Base-by-base conservation (phyloP, 2,888 invertebrate genomes). In the Drosophila lutescens region DNA sequence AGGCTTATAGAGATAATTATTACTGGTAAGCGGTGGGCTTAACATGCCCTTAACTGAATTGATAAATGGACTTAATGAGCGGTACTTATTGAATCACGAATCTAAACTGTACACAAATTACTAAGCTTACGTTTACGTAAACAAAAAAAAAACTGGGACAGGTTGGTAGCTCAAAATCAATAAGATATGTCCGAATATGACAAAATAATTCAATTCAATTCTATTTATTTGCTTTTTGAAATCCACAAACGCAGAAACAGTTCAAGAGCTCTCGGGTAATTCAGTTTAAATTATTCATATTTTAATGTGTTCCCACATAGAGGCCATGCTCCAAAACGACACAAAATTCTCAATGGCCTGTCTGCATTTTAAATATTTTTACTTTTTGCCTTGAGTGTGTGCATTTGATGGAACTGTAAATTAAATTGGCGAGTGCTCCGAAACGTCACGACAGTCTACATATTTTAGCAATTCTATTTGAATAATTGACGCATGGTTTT, bases 401-500 rank as follows among this genome's bases (percentile, higher is more conserved):
- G 77, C 66, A 65, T 55, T 66, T 71, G 56, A 46, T 75, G 46
- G 40, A 85, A 58, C 47, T 65, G 81, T 70, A 78, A n/a, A 84
- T 77, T 65, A 74, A 74, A 80, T 80, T 57, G 66, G 56, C 23
- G 51, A 54, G 66, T 67, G 58, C 78, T 66, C 62, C 40, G 15
- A 50, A 67, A 57, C 54, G 38, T 54, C 61, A 60, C 57, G 54
- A 62, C 79, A 68, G 51, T 65, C 40, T 61, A 67, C 65, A 85
- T 67, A 79, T 81, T 79, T 76, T 65, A 75, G 61, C 62, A 82
- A 68, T 72, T 78, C 59, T 26, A 53, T 69, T 68, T 86, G 81
- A 86, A 86, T 86, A 80, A 86, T 86, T 80, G 66, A 86, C 55
- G 62, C 54, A 50, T 44, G 38, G 44, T 40, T 47, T 61, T 61